Evolutionary conservation across 2,797 vertebrate species (phyloP), one percentile per base, ranked within the genome.

Genomic region (Loriculus beryllinus): DNA sequence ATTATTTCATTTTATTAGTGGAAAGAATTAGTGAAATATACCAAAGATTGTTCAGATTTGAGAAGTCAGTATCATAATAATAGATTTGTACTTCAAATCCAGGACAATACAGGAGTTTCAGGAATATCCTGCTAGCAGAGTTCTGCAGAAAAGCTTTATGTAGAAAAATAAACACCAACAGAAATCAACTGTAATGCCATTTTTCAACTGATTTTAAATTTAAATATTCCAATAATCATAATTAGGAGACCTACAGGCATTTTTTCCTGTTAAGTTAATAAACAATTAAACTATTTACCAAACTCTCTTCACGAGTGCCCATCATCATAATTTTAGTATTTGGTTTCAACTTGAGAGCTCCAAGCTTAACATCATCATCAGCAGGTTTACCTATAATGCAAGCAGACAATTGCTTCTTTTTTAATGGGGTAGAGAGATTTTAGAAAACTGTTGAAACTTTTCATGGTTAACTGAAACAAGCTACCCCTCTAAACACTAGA

Each of bases 321-420:
- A 99, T 99, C 99, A 99, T 99, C 99, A 99, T 99, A 92, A 99
- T 99, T 98, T 99, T 99, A 75, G 99, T 99, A 98, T 99, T 99
- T 85, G 99, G 99, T 97, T 99, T 99, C 93, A 99, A 97, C 97
- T 99, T 99, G 93, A 99, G 98, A 77, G 98, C 98, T 92, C 99
- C 99, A 95, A 99, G 98, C 96, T 99, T 99, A 95, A 99, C 98
- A 89, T 98, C 98, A 98, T 99, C 99, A 90, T 99, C 99, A 91
- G 99, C 99, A 93, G 99, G 98, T 98, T 99, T 99, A 94, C 99
- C 99, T 99, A 94, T 31, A 97, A 97, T 60, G 65, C 26, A 93
- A 97, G 79, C 68, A 97, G 85, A 96, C 51, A 60, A 82, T 79
- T 92, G 10, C 25, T 23, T 45, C 37, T 76, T 68, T 52, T 75